Conservation (phyloP, 2,797 vertebrate species). For the Limosa lapponica region DNA sequence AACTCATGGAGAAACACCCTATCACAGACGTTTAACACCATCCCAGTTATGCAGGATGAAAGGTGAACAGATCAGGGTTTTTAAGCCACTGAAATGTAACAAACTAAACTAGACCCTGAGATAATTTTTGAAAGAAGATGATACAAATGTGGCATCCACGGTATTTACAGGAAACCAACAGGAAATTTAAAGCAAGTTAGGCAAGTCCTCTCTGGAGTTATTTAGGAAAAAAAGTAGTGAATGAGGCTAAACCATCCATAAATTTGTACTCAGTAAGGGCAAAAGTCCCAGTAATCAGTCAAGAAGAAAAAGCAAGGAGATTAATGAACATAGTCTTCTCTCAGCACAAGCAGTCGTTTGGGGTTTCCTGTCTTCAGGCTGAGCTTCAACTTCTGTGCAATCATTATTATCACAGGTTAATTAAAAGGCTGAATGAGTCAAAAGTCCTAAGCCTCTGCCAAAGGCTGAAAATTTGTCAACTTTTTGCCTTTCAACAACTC, state of each 20-base stretch:
- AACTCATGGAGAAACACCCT: background rate
- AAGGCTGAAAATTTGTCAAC: background rate
- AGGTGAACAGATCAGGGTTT: background rate
- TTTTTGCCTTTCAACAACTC: background rate
- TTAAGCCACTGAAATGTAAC: background rate
- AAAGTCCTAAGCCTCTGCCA: background rate
- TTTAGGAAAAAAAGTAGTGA: background rate
- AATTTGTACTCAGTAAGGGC: background rate
- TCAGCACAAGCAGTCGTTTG: background rate
- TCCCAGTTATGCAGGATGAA: background rate
- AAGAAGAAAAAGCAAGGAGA: background rate
- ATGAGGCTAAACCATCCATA: background rate
- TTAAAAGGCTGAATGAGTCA: background rate
- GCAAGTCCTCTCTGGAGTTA: background rate
- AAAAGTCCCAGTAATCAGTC: background rate
- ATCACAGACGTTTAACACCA: background rate
- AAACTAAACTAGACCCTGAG: background rate
- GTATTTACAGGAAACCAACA: background rate
- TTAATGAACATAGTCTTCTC: background rate
- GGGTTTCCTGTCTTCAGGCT: background rate
- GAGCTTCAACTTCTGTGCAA: background rate
- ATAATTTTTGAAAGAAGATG: background rate
- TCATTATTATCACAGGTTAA: background rate
- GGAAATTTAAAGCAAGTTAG: background rate
- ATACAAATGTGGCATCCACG: background rate